phyloP scores from a whole-genome alignment of 2,797 vertebrate species.

The Eleutherodactylus coqui region DNA sequence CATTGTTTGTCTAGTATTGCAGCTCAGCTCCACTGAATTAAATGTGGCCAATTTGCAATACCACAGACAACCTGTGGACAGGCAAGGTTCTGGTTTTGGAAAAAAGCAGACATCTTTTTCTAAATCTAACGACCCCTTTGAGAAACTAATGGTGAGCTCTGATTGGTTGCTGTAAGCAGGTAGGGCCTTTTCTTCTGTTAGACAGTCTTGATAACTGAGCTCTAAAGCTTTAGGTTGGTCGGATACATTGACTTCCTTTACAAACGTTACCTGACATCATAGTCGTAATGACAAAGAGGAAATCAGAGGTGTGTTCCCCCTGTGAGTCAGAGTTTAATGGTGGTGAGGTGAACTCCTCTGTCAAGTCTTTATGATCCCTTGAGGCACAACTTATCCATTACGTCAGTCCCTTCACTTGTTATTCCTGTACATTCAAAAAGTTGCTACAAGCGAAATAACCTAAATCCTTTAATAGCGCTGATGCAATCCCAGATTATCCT shows the following conservation, averaged over 20 bases:
- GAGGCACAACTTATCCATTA: slow-evolving; percentile 41
- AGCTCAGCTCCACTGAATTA: no score
- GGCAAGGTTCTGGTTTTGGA: no score
- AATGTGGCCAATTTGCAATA: no score
- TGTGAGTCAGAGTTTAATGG: slow-evolving; percentile 29
- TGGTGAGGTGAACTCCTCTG: slow-evolving; percentile 29
- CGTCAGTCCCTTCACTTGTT: slow-evolving; percentile 13
- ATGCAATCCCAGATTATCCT: slow-evolving; percentile 28
- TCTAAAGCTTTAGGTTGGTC: neutral
- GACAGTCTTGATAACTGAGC: no score
- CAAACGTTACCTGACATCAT: neutral
- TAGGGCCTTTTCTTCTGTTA: no score
- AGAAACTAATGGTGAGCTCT: no score
- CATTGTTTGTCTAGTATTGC: no score
- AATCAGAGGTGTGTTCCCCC: neutral
- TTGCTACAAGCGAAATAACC: slow-evolving; percentile 33
- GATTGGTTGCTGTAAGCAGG: no score
- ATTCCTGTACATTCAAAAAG: slow-evolving; percentile 17
- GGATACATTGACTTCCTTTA: neutral
- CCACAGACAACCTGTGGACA: no score
- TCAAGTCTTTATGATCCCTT: slow-evolving; percentile 31
- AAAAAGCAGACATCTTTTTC: no score
- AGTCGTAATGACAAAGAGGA: neutral
- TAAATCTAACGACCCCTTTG: no score
- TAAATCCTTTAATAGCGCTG: slow-evolving; percentile 45